These are phyloP conservation scores for Platerodrilus igneus DNA, from an alignment of 2,888 invertebrate genomes.

Conservation along the genomic window DNA sequence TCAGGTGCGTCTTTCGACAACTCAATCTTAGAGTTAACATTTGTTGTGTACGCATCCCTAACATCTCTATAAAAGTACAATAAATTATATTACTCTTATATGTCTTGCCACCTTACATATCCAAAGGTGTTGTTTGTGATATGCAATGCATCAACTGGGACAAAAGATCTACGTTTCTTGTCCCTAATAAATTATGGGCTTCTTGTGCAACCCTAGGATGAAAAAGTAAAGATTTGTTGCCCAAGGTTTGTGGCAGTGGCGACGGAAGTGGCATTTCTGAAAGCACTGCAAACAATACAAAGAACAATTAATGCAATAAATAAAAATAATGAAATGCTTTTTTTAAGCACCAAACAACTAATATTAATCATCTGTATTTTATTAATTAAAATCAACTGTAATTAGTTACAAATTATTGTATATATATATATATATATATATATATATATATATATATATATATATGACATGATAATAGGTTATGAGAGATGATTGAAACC, in stretches of 20 bases:
- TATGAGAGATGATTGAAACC: no score
- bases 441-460: no score
- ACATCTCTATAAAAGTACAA: slow-evolving; percentile 61
- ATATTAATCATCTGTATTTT: no score
- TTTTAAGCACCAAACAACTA: no score
- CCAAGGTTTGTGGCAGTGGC: slow-evolving; percentile 81
- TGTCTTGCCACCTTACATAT: slow-evolving; percentile 64
- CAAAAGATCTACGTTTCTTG: slow-evolving; percentile 82
- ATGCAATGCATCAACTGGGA: slow-evolving; percentile 83
- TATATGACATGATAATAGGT: no score
- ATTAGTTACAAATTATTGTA: no score
- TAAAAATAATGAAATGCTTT: slow-evolving; percentile 53
- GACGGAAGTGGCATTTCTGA: slow-evolving; percentile 95
- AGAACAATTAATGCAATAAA: no score
- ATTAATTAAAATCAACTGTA: no score
- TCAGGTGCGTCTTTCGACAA: slow-evolving; percentile 78
- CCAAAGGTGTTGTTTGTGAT: slow-evolving; percentile 87
- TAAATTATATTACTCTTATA: not conserved
- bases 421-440: no score
- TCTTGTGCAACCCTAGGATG: slow-evolving; percentile 93
- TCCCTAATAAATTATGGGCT: slow-evolving; percentile 82
- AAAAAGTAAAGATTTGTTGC: slow-evolving; percentile 89
- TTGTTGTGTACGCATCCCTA: slow-evolving; percentile 78
- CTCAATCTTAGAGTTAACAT: slow-evolving; percentile 64
- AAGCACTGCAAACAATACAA: slow-evolving; percentile 71